Evolutionary conservation across 2,888 invertebrate species (phyloP).

Genomic region (Branchipolynoe longqiensis): DNA sequence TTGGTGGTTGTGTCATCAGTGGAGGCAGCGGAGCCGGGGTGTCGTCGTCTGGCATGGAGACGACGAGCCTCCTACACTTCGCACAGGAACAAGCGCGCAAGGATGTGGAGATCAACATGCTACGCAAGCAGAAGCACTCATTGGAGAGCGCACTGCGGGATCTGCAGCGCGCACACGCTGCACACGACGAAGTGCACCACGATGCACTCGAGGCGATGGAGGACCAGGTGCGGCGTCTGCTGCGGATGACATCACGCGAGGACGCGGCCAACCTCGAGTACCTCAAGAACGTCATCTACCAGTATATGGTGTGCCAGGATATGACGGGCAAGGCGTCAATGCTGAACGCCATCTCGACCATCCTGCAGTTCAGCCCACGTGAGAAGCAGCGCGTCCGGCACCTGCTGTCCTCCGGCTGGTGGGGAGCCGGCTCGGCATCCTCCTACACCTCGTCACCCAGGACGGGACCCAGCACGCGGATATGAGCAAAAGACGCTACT

Average conservation of each 20-base stretch:
- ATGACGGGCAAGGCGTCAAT: slow-evolving; percentile 88
- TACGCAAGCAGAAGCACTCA: slow-evolving; percentile 88
- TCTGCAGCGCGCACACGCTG: slow-evolving; percentile 81
- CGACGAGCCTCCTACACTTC: slow-evolving; percentile 87
- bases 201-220: slow-evolving; percentile 84
- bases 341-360: slow-evolving; percentile 93
- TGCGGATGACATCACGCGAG: slow-evolving; percentile 85
- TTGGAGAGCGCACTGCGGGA: slow-evolving; percentile 84
- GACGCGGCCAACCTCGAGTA: slow-evolving; percentile 92
- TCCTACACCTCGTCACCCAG: background rate
- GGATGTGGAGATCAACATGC: slow-evolving; percentile 88
- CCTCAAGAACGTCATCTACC: slow-evolving; percentile 93
- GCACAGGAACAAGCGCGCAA: slow-evolving; percentile 91
- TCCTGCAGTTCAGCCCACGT: slow-evolving; percentile 89
- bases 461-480: background rate
- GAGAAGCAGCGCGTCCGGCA: slow-evolving; percentile 83
- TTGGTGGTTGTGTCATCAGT: no score
- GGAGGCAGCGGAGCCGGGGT: background rate
- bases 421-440: slow-evolving; percentile 37
- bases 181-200: slow-evolving; percentile 82
- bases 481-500: no score
- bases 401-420: slow-evolving; percentile 63
- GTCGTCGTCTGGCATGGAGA: slow-evolving; percentile 67
- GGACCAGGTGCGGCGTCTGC: slow-evolving; percentile 82
- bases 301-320: slow-evolving; percentile 89